These are phyloP conservation scores for Brevipalpus yothersi DNA, from an alignment of 1,140 invertebrate species.

Conservation along the genomic window DNA sequence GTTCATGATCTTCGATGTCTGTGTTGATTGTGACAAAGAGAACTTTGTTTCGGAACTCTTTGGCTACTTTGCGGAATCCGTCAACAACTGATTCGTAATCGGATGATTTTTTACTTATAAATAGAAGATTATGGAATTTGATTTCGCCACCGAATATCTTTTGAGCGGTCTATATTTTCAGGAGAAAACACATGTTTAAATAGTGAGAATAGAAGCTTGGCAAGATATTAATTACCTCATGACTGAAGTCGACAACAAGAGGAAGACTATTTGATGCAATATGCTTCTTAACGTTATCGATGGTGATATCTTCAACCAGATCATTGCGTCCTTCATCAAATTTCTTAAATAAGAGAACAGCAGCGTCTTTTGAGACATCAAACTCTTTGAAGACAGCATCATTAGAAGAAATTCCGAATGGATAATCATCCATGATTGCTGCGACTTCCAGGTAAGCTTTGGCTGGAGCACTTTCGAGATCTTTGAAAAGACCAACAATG, in stretches of 20 bases:
- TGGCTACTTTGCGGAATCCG: constrained; percentile 47
- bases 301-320: constrained; percentile 41
- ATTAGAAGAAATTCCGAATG: constrained; percentile 58
- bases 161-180: constrained; percentile 38
- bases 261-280: constrained; percentile 62
- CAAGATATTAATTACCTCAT: constrained; percentile 31
- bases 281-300: constrained; percentile 52
- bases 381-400: constrained; percentile 48
- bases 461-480: constrained; percentile 43
- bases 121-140: constrained; percentile 81
- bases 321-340: constrained; percentile 77
- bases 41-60: constrained; percentile 61
- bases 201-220: not conserved
- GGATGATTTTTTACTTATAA: constrained; percentile 58
- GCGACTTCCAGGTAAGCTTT: constrained; percentile 62
- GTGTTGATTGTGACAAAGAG: constrained; percentile 87
- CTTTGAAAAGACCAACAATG: constrained; percentile 84
- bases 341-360: constrained; percentile 64
- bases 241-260: constrained; percentile 87
- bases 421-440: constrained; percentile 51
- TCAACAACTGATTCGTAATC: constrained; percentile 54
- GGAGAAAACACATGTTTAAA: not conserved
- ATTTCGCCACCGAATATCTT: constrained; percentile 97
- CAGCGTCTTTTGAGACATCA: constrained; percentile 39
- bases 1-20: constrained; percentile 79